Evolutionary conservation across 2,797 vertebrate species (phyloP), one percentile per base, ranked within the genome.

Genomic region (Allobates femoralis): DNA sequence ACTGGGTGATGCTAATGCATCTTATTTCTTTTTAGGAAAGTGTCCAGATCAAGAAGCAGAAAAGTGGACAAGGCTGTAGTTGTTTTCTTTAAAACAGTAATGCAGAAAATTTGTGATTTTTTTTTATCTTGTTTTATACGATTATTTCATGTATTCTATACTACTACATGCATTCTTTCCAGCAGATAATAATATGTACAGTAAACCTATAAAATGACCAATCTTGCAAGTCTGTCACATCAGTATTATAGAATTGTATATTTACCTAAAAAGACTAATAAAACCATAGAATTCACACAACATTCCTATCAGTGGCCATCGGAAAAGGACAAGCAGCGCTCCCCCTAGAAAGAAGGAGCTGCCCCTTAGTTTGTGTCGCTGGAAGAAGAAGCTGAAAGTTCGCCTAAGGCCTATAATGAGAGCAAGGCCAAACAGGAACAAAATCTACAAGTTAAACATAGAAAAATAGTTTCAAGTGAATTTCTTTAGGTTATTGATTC

Each of bases 241-340:
- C 75, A 77, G 6, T 32, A 23, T 37, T 2, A 34, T 58, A 37
- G n/a, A 16, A 18, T n/a, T 10, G 53, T 32, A 7, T 41, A 91
- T 90, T 85, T 90, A 97, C 97, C 91, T 96, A 95, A 98, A 97
- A 85, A 98, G 94, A 81, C 88, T 93, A 19, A 97, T 58, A 89
- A 97, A 97, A 12, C 97, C 97, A 0, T 98, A 98, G 84, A 88
- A 92, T 88, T 99, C 97, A 88, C 96, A 92, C 37, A 94, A 15
- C 96, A 99, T 97, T 28, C 97, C 97, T 74, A 96, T 91, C 46
- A 96, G 71, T 0, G 97, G 96, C 97, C 97, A 97, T 1, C 94
- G 92, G 89, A 95, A 90, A 10, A 99, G 93, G n/a, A 97, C 96
- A 0, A 98, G 85, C 5, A 91, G 1, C 53, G 97, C 91, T 0